Percentiles rank a stretch among this genome's conserved stretches.
phyloP scores from a whole-genome alignment of 2,888 invertebrate genomes.

The Magallana nippona region DNA sequence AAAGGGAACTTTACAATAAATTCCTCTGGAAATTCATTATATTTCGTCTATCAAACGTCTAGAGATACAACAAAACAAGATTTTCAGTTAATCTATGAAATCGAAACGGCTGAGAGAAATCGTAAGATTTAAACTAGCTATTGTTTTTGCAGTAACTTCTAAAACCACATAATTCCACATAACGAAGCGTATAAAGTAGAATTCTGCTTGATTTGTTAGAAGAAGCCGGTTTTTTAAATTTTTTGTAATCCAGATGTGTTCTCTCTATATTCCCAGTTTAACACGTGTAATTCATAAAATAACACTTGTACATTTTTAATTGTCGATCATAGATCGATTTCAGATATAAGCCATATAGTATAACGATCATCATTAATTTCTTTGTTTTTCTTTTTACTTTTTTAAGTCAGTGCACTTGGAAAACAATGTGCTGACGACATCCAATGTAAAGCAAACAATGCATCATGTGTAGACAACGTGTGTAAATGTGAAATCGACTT shows the following conservation, averaged over 20 bases:
- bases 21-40: neutral
- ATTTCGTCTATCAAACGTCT: neutral
- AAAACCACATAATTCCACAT: no score
- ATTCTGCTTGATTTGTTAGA: no score
- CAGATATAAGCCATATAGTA: no score
- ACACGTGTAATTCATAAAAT: no score
- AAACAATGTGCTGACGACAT: neutral
- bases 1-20: neutral
- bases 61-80: neutral
- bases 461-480: neutral
- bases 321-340: no score
- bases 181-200: no score
- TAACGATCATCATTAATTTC: no score
- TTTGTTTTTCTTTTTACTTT: neutral
- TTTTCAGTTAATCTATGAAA: neutral
- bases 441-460: slow-evolving; percentile 2
- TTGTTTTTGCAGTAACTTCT: no score
- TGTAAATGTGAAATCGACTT: neutral
- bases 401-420: neutral
- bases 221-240: no score
- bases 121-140: neutral
- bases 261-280: no score
- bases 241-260: no score
- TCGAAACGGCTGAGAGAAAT: neutral
- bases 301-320: no score